Base-by-base conservation (phyloP, 2,797 vertebrate genomes). In the Lerista edwardsae region DNA sequence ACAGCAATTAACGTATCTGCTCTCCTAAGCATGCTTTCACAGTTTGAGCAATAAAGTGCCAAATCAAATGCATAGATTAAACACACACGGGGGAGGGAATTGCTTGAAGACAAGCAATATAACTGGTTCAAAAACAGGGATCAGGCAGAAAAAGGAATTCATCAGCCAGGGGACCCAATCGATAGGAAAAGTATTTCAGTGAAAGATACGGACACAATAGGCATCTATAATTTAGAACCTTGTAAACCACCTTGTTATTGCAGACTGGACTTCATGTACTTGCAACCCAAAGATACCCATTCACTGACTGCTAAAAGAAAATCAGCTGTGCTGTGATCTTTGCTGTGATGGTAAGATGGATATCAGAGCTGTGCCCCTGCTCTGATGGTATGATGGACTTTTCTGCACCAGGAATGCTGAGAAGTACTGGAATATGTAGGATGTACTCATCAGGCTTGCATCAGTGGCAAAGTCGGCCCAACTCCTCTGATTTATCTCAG, bases 1-100 rank as follows among this genome's bases (percentile, higher is more conserved):
- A 80, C 88, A 84, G 88, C 93, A 92, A 92, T 94, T 93, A 91
- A 90, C 59, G 1, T 68, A 75, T 91, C 90, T 86, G 93, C 87
- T 67, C 88, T 92, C 84, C 89, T 41, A 62, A 10, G 69, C 76
- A n/a, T 74, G 88, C 90, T 90, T 83, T 55, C 77, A 3, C 89
- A 80, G 92, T 44, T 11, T 29, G 86, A 83, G 86, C 31, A 34
- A 88, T 78, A 84, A 93, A 89, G 88, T 85, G 91, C 91, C 93
- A 89, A 86, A 75, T 88, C 90, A 41, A 91, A 91, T 81, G 91
- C 93, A 87, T 67, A 82, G 92, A 85, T 75, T 86, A 21, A 5
- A 74, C 59, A 84, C 21, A 1, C 31, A 80, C 75, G 83, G 82
- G 79, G 36, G 39, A 75, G 65, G 2, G 75, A 76, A 88, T 85